These are phyloP conservation scores for Campodea augens DNA, from an alignment of 1,140 invertebrate genomes.

Conservation along the genomic window DNA sequence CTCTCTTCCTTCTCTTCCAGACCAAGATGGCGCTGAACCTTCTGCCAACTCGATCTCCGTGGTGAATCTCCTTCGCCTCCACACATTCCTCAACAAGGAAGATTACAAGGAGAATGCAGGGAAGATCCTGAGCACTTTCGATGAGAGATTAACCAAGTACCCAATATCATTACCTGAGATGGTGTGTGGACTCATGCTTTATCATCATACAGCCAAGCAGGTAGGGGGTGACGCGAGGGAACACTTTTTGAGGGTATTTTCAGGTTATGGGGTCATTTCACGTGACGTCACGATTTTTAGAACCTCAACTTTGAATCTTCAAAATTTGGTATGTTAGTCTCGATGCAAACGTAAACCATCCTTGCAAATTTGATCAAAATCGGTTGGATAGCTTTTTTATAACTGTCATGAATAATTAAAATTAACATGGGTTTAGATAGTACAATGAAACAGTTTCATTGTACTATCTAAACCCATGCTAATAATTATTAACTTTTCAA, in stretches of 20 bases:
- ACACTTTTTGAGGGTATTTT: slow-evolving; percentile 15
- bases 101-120: slow-evolving; percentile 34
- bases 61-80: slow-evolving; percentile 56
- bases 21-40: slow-evolving; percentile 85
- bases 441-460: too few species aligned
- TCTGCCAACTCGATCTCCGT: slow-evolving; percentile 77
- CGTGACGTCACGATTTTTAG: too few species aligned
- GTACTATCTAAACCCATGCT: too few species aligned
- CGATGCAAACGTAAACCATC: not conserved
- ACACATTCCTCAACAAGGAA: slow-evolving; percentile 37
- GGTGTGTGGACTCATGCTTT: slow-evolving; percentile 48
- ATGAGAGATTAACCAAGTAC: slow-evolving; percentile 31
- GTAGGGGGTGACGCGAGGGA: slow-evolving; percentile 22
- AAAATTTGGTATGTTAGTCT: not conserved
- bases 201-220: slow-evolving; percentile 41
- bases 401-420: not conserved
- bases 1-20: too few species aligned
- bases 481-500: too few species aligned
- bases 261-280: too few species aligned
- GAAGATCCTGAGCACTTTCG: slow-evolving; percentile 40
- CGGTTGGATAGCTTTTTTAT: not conserved
- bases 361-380: not conserved
- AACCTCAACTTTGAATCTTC: slow-evolving; percentile 31
- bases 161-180: slow-evolving; percentile 57
- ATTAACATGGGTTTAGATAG: too few species aligned